Conservation (phyloP, 2,888 invertebrate genomes). For the Galerucella calmariensis region DNA sequence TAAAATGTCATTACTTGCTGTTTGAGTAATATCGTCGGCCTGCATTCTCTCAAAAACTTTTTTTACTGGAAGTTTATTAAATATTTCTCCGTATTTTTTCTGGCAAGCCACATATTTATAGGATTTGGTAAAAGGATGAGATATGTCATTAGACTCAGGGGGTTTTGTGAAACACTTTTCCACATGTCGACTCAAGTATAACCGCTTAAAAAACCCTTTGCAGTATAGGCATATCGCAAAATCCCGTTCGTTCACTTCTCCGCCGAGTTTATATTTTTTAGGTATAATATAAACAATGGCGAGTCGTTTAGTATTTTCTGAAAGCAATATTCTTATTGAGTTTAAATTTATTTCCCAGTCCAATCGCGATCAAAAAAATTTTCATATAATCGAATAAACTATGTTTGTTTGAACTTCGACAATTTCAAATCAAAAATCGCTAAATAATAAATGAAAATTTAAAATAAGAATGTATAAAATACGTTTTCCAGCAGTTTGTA, state of each 20-base stretch:
- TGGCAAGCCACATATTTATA: constrained; percentile 17
- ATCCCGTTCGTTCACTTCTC: constrained; percentile 1
- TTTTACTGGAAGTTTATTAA: constrained; percentile 43
- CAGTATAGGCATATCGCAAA: background rate
- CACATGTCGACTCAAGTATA: background rate
- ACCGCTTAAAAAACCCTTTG: constrained; percentile 4
- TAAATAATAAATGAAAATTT: background rate
- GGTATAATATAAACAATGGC: background rate
- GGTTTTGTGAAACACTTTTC: too few species aligned
- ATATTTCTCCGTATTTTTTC: constrained; percentile 41
- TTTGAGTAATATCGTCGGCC: constrained; percentile 40
- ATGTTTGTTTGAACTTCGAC: background rate
- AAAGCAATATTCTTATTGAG: too few species aligned
- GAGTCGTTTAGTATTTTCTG: too few species aligned
- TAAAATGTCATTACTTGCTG: constrained; percentile 21
- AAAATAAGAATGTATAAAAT: constrained; percentile 1
- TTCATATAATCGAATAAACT: constrained; percentile 2
- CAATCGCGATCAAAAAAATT: background rate
- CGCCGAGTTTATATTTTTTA: constrained; percentile 2
- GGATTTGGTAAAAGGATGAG: constrained; percentile 1
- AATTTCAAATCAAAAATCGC: too few species aligned
- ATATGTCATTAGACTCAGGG: background rate
- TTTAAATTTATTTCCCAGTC: too few species aligned
- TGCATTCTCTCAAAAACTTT: constrained; percentile 48
- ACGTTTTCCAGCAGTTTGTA: constrained; percentile 4